phyloP scores from a whole-genome alignment of 2,113 vertebrate species.

The Sorex araneus region DNA sequence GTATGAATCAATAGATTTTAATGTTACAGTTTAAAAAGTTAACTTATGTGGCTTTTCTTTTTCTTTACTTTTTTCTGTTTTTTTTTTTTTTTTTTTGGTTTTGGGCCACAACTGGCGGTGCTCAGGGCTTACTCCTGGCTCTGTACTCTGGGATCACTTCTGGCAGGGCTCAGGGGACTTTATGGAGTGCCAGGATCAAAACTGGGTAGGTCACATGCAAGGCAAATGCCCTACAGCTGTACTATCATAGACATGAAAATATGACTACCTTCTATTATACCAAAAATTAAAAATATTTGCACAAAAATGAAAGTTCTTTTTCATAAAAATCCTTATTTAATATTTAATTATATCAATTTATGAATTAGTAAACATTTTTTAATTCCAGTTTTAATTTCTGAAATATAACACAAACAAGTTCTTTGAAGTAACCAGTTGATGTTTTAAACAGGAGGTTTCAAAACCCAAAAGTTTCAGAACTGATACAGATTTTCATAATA shows the following conservation, averaged over 20 bases:
- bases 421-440: neutral
- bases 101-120: too few relatives aligned
- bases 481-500: neutral
- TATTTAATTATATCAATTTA: neutral
- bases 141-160: too few relatives aligned
- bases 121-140: too few relatives aligned
- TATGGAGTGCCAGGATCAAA: too few relatives aligned
- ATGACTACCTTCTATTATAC: neutral
- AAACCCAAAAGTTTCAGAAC: neutral
- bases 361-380: neutral
- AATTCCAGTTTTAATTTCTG: constrained; percentile 33
- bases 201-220: too few relatives aligned
- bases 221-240: neutral
- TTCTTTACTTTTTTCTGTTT: too few relatives aligned
- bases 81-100: too few relatives aligned
- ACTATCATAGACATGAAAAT: neutral
- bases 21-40: constrained; percentile 40
- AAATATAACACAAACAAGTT: constrained; percentile 29
- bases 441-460: constrained; percentile 44
- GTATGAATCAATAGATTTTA: constrained; percentile 16
- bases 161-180: too few relatives aligned
- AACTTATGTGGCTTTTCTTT: neutral
- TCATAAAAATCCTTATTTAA: constrained; percentile 39
- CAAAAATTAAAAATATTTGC: constrained; percentile 11
- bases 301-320: constrained; percentile 30